Evolutionary conservation across 2,888 invertebrate species (phyloP).

Genomic region (Mycalesis mineus): DNA sequence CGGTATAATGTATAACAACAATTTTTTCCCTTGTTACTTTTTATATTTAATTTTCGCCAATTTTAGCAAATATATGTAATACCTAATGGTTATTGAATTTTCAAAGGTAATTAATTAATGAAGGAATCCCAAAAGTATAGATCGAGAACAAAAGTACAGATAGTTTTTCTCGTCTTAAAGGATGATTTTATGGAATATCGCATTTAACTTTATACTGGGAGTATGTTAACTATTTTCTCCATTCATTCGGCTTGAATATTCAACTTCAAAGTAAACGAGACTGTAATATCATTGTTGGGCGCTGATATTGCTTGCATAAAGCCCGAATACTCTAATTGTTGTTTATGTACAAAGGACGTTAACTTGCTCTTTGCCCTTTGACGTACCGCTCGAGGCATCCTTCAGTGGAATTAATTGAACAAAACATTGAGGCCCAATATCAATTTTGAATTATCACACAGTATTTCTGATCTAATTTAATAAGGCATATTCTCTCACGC

Average conservation of each 20-base stretch:
- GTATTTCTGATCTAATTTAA: not conserved
- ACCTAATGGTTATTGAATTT: not conserved
- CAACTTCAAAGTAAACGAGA: not conserved
- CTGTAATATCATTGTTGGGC: conserved; percentile 1
- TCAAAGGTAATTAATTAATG: not conserved
- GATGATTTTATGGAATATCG: not conserved
- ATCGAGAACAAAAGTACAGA: not conserved
- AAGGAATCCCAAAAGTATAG: not conserved
- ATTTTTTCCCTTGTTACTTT: not conserved
- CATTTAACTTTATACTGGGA: not conserved
- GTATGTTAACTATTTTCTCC: not conserved
- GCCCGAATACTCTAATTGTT: conserved; percentile 2
- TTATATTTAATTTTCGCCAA: not conserved
- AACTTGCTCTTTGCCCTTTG: conserved; percentile 19
- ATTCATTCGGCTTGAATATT: not conserved
- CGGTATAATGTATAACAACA: not conserved
- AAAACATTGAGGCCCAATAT: conserved; percentile 21
- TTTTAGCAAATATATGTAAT: not conserved
- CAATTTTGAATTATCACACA: conserved; percentile 14
- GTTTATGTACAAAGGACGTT: conserved; percentile 20
- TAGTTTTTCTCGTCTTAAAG: not conserved
- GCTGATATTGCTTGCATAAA: conserved; percentile 10
- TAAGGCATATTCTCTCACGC: too few relatives aligned
- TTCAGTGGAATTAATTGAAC: conserved; percentile 20
- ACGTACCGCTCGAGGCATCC: conserved; percentile 15